A percentile compares a stretch with the other conserved stretches of the same genome.
phyloP scores from a whole-genome alignment of 2,888 invertebrate genomes.

The Chaitophorus viminalis region DNA sequence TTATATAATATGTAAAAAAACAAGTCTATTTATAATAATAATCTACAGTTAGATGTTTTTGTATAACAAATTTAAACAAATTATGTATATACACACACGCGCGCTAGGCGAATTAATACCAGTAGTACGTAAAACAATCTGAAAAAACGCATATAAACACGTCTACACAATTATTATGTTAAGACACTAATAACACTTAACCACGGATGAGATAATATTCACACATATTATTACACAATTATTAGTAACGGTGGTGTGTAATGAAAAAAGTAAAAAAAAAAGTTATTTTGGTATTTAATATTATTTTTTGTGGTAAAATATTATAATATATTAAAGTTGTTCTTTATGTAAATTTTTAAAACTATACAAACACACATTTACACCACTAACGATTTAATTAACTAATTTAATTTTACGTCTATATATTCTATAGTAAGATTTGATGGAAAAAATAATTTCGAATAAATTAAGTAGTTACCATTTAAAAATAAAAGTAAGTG shows the following conservation, averaged over 20 bases:
- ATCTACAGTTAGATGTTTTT: neutral
- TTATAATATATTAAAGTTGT: neutral
- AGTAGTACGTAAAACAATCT: neutral
- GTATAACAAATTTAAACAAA: slow-evolving; percentile 4
- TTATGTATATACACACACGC: neutral
- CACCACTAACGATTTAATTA: neutral
- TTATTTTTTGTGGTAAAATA: neutral
- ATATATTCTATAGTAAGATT: neutral
- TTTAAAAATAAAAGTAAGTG: slow-evolving; percentile 23
- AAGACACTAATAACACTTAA: slow-evolving; percentile 5
- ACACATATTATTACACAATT: neutral
- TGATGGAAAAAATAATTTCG: neutral
- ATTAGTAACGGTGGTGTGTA: neutral
- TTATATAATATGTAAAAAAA: no score
- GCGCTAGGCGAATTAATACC: neutral
- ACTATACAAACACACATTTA: neutral
- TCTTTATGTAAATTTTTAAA: neutral
- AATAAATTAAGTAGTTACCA: neutral
- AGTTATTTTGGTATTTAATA: neutral
- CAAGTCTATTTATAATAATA: neutral
- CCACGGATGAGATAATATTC: neutral
- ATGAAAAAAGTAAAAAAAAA: neutral
- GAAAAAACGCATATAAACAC: slow-evolving; percentile 5
- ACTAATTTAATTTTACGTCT: neutral
- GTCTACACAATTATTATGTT: neutral